These are phyloP conservation scores for Sphinx pinastri DNA, from an alignment of 2,888 invertebrate species.

Conservation along the genomic window DNA sequence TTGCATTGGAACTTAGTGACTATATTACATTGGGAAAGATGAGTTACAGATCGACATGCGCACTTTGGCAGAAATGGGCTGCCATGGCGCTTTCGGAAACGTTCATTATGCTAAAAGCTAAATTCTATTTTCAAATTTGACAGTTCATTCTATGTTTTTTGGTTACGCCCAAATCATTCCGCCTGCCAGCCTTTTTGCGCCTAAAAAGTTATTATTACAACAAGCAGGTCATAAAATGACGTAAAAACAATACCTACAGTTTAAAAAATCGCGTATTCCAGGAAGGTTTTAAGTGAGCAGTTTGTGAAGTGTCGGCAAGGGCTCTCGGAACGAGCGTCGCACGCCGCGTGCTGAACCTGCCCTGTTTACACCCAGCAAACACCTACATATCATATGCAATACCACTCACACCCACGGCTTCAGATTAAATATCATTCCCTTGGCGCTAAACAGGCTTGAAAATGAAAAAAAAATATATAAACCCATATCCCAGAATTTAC, in stretches of 20 bases:
- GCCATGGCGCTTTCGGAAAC: background rate
- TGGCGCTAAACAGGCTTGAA: background rate
- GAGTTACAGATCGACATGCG: constrained; percentile 35
- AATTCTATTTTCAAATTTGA: background rate
- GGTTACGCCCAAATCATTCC: constrained; percentile 12
- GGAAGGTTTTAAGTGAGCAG: constrained; percentile 70
- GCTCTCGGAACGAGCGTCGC: constrained; percentile 65
- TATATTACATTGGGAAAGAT: constrained; percentile 53
- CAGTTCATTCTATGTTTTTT: background rate
- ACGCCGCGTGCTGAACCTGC: constrained; percentile 58
- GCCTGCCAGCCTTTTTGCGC: too few species aligned
- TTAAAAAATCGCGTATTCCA: constrained; percentile 65
- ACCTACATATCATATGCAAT: constrained; percentile 52
- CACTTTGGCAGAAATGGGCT: background rate
- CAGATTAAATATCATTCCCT: background rate
- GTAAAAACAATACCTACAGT: constrained; percentile 56
- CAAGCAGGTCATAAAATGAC: constrained; percentile 26
- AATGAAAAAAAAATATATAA: too few species aligned
- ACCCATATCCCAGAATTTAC: too few species aligned
- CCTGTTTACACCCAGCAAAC: constrained; percentile 68
- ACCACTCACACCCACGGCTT: constrained; percentile 35
- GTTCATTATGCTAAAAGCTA: background rate
- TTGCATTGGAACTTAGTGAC: constrained; percentile 70
- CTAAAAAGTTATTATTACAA: too few species aligned
- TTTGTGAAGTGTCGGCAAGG: constrained; percentile 66